A percentile compares a stretch with the other conserved stretches of the same genome.
phyloP scores from a whole-genome alignment of 2,113 vertebrate species.

The Rattus rattus region DNA sequence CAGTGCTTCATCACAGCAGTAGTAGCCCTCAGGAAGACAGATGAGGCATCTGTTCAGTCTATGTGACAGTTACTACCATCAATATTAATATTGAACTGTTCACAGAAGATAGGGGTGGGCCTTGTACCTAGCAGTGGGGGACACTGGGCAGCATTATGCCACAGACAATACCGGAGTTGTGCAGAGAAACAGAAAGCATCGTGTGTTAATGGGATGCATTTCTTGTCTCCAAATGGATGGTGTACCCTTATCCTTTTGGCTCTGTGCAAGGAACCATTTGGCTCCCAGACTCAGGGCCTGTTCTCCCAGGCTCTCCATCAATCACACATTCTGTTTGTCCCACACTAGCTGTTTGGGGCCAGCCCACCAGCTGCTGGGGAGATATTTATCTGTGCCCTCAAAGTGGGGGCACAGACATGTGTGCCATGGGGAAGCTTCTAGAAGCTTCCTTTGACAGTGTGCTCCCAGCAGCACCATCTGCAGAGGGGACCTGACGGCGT shows the following conservation, averaged over 20 bases:
- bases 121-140: constrained; percentile 19
- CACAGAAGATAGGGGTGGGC: constrained; percentile 62
- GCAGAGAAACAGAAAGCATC: constrained; percentile 66
- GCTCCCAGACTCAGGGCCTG: constrained; percentile 60
- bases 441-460: background rate
- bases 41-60: background rate
- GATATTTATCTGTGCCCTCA: constrained; percentile 55
- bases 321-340: constrained; percentile 52
- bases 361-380: constrained; percentile 60
- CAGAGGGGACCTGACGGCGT: background rate
- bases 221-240: constrained; percentile 80
- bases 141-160: constrained; percentile 75
- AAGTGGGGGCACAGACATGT: background rate
- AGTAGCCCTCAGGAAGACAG: background rate
- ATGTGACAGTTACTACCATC: background rate
- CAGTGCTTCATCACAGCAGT: background rate
- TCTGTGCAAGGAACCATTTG: constrained; percentile 80
- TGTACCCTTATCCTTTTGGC: constrained; percentile 69
- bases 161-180: constrained; percentile 77
- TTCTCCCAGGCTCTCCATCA: constrained; percentile 69
- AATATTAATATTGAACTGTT: constrained; percentile 47
- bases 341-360: constrained; percentile 6
- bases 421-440: background rate
- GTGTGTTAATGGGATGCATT: constrained; percentile 74
- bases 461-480: background rate